Evolutionary conservation across 2,797 vertebrate species (phyloP), one percentile per base, ranked within the genome.

Genomic region (Muraenolepis orangiensis): DNA sequence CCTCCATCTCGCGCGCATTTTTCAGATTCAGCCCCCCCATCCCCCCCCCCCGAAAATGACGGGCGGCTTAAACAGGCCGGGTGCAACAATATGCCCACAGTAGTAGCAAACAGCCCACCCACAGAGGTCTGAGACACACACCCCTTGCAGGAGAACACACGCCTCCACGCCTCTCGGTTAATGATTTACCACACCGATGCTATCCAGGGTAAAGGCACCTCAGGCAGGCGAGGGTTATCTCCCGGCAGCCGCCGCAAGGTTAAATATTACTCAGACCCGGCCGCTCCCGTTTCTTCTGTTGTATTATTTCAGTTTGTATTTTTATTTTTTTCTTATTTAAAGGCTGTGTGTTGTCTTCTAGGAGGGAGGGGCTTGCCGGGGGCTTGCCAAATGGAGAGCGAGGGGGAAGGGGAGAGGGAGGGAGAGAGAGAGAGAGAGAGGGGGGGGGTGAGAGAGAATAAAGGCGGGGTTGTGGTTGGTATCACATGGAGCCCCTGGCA

Each of bases 381-480:
- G 89, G 90, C 88, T 90, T 87, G 90, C 89, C 89, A 91, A 91
- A 91, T 91, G 80, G 72, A 79, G 71, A 66, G 74, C 76, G 76
- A 30, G 66, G 61, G 70, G 31, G 51, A 70, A 79, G 66, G 81
- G 16, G 74, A 69, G 64, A 18, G 70, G 73, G 83, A 83, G 82
- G 83, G 77, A 78, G 86, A 79, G 77, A 72, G 82, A 73, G 76
- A 74, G 79, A 84, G 80, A 86, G 83, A 72, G 79, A 78, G 34
- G 34, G 8, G 34, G 34, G 8, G 81, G 16, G 73, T 70, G 61
- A 20, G 70, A 74, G 77, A 76, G 83, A 80, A 84, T 80, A 86
- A 84, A 89, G 89, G 81, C 82, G 77, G 88, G 81, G 86, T 84
- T 90, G 87, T 87, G 87, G 86, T 89, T 86, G 82, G 83, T 84